These are phyloP conservation scores for Sesamia inferens DNA, from an alignment of 2,888 invertebrate species.

Conservation along the genomic window DNA sequence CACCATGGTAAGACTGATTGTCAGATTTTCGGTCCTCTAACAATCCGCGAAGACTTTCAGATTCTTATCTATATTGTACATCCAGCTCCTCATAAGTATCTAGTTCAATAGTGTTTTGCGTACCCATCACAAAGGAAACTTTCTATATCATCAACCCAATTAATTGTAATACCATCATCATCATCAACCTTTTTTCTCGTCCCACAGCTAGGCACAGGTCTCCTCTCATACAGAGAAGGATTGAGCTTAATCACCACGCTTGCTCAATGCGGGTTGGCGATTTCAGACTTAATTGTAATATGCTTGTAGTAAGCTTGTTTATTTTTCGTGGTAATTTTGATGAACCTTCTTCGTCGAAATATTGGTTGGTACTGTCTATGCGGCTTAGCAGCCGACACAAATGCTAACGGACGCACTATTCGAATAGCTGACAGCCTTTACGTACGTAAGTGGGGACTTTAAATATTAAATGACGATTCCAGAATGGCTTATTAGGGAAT, in stretches of 20 bases:
- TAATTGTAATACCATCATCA: background rate
- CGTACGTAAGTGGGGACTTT: slow-evolving; percentile 48
- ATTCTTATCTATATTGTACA: no score
- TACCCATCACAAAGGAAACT: background rate
- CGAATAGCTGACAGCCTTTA: slow-evolving; percentile 40
- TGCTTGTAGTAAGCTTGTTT: background rate
- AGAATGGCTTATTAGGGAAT: slow-evolving; percentile 41
- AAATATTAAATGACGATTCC: slow-evolving; percentile 58
- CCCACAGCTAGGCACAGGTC: no score
- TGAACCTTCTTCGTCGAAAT: slow-evolving; percentile 21
- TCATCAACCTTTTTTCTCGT: no score
- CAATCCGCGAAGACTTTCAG: no score
- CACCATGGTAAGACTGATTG: no score
- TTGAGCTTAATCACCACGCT: no score
- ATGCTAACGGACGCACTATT: slow-evolving; percentile 56
- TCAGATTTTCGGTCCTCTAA: no score
- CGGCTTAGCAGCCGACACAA: slow-evolving; percentile 51
- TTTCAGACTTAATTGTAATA: background rate
- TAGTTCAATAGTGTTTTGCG: background rate
- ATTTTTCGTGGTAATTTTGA: background rate
- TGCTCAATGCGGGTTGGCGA: no score
- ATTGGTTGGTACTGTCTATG: slow-evolving; percentile 10
- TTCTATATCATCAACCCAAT: background rate
- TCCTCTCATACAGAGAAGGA: no score
- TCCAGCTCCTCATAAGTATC: no score